Base-by-base conservation (phyloP, 1,140 invertebrate genomes). In the Conus ventricosus region DNA sequence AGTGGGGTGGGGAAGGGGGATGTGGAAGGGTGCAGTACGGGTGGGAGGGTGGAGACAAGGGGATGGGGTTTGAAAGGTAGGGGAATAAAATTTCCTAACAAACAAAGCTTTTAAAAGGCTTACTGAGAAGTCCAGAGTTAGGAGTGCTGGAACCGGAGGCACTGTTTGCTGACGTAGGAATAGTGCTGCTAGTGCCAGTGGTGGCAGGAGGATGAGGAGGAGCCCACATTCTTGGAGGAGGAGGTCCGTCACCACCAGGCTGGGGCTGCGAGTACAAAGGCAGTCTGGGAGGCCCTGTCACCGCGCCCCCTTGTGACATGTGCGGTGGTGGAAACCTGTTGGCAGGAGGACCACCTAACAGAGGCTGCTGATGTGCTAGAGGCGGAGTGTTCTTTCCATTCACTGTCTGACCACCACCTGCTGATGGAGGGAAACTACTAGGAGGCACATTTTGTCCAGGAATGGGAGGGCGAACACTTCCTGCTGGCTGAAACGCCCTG, bases 391-490 rank as follows among this genome's bases (percentile, higher is more conserved):
- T 87, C 23, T 71, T 87, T n/a, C 85, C 85, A 27, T 87, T 87
- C 85, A 87, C 85, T 78, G 85, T 75, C 17, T 20, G 71, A 71
- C 67, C 23, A 63, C 51, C 17, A 51, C 51, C 51, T 76, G 25
- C 84, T 57, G 20, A 27, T 20, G 63, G 71, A 75, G 25, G 25
- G 13, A 23, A 15, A 57, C 85, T 87, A 57, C 39, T 57, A 20
- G 85, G 85, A 55, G 85, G 85, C 85, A 87, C 75, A 57, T 53
- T 78, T 11, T 87, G 85, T 60, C 85, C 85, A 27, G 84, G 75
- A 17, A 83, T 51, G 25, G 84, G 67, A 60, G 54, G 85, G 53
- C 75, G 85, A 80, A 78, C 20, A 54, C 53, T 85, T 53, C 84
- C 84, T 39, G 27, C 3, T 17, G 81, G 20, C 81, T 83, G 81